These are phyloP conservation scores for Squalus acanthias DNA, from an alignment of 2,797 vertebrate genomes.

Conservation along the genomic window DNA sequence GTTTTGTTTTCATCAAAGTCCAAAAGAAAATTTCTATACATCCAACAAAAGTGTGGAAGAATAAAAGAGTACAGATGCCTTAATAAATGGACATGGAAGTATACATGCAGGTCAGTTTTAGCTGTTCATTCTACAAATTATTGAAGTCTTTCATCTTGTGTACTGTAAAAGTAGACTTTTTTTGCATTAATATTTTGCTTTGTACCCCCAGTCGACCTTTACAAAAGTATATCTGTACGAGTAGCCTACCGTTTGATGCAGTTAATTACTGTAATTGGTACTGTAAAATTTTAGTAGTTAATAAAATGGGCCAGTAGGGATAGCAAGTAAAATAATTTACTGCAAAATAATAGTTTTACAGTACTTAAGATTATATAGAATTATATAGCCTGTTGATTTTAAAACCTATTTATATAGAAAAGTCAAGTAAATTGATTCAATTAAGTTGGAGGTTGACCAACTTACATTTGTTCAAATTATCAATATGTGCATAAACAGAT, in stretches of 20 bases:
- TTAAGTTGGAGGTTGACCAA: neutral
- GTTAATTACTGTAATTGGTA: neutral
- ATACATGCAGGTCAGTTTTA: neutral
- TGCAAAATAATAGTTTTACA: conserved; percentile 22
- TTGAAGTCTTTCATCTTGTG: neutral
- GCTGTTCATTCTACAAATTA: neutral
- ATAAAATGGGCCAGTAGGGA: neutral
- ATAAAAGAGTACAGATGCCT: neutral
- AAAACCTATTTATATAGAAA: neutral
- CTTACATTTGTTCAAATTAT: conserved; percentile 10
- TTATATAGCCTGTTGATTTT: neutral
- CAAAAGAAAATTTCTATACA: conserved; percentile 17
- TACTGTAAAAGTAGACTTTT: neutral
- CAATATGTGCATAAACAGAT: neutral
- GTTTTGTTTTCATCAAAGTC: neutral
- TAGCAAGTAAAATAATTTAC: neutral
- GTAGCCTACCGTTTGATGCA: neutral
- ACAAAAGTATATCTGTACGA: neutral
- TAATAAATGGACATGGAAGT: neutral
- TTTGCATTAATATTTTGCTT: neutral
- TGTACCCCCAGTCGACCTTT: neutral
- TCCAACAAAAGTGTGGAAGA: neutral
- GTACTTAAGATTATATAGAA: neutral
- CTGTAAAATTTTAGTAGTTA: neutral
- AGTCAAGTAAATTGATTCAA: neutral